phyloP scores from a whole-genome alignment of 2,113 vertebrate genomes.

The Oncorhynchus clarkii region DNA sequence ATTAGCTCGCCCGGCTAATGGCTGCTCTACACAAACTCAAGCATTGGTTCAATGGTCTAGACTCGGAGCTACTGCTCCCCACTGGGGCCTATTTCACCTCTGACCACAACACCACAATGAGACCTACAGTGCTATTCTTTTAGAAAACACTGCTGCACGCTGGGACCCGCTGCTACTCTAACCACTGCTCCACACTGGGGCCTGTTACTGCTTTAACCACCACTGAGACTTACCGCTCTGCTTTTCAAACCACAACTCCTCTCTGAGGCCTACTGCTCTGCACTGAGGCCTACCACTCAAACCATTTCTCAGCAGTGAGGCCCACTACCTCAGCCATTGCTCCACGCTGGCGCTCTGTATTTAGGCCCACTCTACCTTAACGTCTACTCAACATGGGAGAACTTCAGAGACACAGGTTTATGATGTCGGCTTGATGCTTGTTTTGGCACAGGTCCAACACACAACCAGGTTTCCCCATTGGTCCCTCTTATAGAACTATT shows the following conservation, averaged over 20 bases:
- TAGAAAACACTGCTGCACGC: too few species aligned
- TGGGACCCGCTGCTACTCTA: constrained; percentile 3
- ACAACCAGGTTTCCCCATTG: constrained; percentile 64
- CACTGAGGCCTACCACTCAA: constrained; percentile 46
- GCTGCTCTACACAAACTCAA: constrained; percentile 33
- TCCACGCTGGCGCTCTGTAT: not conserved
- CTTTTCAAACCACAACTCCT: constrained; percentile 45
- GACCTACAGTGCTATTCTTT: too few species aligned
- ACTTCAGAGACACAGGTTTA: constrained; percentile 75
- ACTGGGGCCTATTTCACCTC: constrained; percentile 37
- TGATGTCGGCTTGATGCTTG: constrained; percentile 77
- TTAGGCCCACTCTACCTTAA: constrained; percentile 55
- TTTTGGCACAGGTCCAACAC: constrained; percentile 68
- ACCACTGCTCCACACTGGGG: constrained; percentile 55
- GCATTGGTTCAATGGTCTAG: too few species aligned
- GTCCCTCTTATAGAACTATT: constrained; percentile 35
- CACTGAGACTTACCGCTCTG: constrained; percentile 44
- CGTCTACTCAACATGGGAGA: constrained; percentile 64
- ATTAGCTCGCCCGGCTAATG: too few species aligned
- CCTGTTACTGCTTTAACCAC: constrained; percentile 27
- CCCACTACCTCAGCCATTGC: constrained; percentile 31
- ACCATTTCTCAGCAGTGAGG: constrained; percentile 24
- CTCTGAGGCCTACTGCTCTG: constrained; percentile 54
- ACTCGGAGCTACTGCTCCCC: constrained; percentile 40
- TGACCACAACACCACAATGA: constrained; percentile 19